Conservation (phyloP, 1,140 invertebrate species). For the Parapsyche elsis region DNA sequence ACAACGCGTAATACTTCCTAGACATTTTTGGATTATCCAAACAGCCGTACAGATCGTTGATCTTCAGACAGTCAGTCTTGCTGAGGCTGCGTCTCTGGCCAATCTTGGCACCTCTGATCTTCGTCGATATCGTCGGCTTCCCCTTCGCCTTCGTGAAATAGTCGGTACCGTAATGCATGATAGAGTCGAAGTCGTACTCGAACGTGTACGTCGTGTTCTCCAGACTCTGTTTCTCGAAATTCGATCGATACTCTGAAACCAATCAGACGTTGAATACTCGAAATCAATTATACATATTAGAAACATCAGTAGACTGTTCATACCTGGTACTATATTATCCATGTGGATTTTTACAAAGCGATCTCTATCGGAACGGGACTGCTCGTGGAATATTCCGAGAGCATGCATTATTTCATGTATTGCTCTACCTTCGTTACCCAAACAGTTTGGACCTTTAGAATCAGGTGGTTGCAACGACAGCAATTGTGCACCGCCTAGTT, state of each 20-base stretch:
- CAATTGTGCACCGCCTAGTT: slow-evolving; percentile 74
- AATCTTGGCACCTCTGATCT: slow-evolving; percentile 65
- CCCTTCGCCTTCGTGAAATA: slow-evolving; percentile 68
- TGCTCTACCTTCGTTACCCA: slow-evolving; percentile 71
- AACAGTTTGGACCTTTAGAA: slow-evolving; percentile 68
- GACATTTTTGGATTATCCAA: slow-evolving; percentile 66
- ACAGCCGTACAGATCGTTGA: slow-evolving; percentile 78
- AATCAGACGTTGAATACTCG: no score
- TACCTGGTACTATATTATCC: slow-evolving; percentile 70
- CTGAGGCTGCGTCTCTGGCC: slow-evolving; percentile 73
- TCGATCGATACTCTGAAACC: slow-evolving; percentile 68
- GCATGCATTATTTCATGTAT: slow-evolving; percentile 78
- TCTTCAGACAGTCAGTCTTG: slow-evolving; percentile 76
- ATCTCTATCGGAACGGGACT: slow-evolving; percentile 72
- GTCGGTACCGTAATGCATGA: slow-evolving; percentile 79
- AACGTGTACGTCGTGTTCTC: slow-evolving; percentile 73
- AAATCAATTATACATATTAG: no score
- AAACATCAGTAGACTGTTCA: no score
- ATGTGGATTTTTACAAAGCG: slow-evolving; percentile 70
- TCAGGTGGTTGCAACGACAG: slow-evolving; percentile 74
- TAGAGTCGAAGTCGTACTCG: slow-evolving; percentile 78
- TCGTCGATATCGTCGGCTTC: slow-evolving; percentile 73
- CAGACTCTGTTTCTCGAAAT: slow-evolving; percentile 73
- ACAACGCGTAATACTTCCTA: slow-evolving; percentile 73
- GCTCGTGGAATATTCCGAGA: slow-evolving; percentile 75